phyloP scores from a whole-genome alignment of 2,888 invertebrate species.

The Microctonus aethiopoides region DNA sequence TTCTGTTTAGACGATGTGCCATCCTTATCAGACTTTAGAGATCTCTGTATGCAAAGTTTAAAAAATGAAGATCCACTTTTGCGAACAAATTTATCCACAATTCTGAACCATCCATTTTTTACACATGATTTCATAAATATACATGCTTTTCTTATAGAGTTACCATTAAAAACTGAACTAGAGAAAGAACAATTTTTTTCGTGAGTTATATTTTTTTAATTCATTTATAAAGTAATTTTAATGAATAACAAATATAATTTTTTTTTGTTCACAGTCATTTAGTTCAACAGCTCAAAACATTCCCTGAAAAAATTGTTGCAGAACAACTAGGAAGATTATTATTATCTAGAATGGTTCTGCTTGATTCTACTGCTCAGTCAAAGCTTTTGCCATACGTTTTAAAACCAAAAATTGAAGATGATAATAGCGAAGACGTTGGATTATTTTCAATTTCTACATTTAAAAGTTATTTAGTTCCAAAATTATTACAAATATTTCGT shows the following conservation, averaged over 20 bases:
- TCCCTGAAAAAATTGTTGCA: constrained; percentile 85
- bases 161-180: constrained; percentile 81
- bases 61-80: constrained; percentile 74
- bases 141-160: constrained; percentile 83
- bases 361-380: constrained; percentile 83
- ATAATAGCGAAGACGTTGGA: constrained; percentile 67
- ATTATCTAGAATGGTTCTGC: constrained; percentile 85
- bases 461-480: constrained; percentile 80
- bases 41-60: constrained; percentile 76
- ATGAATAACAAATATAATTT: constrained; percentile 2
- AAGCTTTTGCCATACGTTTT: constrained; percentile 79
- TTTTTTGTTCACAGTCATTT: constrained; percentile 69
- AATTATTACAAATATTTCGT: constrained; percentile 82
- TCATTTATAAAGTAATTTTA: background rate
- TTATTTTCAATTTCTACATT: constrained; percentile 79
- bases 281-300: constrained; percentile 75
- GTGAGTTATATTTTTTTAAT: constrained; percentile 57
- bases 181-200: constrained; percentile 86
- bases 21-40: constrained; percentile 76
- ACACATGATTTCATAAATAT: constrained; percentile 88
- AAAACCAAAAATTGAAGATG: constrained; percentile 74
- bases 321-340: constrained; percentile 82
- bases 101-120: constrained; percentile 81
- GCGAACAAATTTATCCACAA: constrained; percentile 76
- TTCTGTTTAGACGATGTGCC: constrained; percentile 74